Conservation (phyloP, 1,140 invertebrate genomes). For the Nephila pilipes region DNA sequence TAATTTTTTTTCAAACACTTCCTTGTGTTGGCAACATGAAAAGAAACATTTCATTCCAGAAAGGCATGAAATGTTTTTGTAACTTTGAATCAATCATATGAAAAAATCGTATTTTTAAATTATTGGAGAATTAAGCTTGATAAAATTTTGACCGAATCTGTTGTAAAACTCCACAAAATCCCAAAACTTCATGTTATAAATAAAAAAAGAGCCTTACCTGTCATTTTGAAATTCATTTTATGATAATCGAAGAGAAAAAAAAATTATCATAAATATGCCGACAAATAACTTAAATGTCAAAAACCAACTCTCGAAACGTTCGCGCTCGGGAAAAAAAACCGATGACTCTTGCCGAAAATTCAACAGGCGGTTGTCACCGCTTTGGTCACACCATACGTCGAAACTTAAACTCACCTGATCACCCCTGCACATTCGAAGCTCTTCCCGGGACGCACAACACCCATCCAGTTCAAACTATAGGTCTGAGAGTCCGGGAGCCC, state of each 20-base stretch:
- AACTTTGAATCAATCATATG: no score
- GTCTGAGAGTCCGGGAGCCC: not conserved
- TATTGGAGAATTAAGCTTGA: no score
- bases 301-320: not conserved
- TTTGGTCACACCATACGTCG: not conserved
- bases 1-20: no score
- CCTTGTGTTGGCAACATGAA: no score
- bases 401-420: constrained; percentile 25
- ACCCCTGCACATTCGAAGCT: constrained; percentile 28
- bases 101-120: no score
- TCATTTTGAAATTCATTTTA: not conserved
- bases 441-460: constrained; percentile 20
- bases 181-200: no score
- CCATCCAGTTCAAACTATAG: not conserved
- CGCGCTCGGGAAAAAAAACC: not conserved
- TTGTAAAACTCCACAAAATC: no score
- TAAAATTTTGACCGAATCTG: no score
- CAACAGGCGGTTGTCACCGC: not conserved
- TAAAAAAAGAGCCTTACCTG: not conserved
- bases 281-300: not conserved
- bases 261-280: not conserved
- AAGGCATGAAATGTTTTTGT: no score
- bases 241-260: not conserved
- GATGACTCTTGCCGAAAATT: not conserved
- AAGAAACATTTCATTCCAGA: no score